Conservation (phyloP, 2,888 invertebrate genomes). For the Leptinotarsa haldemani region DNA sequence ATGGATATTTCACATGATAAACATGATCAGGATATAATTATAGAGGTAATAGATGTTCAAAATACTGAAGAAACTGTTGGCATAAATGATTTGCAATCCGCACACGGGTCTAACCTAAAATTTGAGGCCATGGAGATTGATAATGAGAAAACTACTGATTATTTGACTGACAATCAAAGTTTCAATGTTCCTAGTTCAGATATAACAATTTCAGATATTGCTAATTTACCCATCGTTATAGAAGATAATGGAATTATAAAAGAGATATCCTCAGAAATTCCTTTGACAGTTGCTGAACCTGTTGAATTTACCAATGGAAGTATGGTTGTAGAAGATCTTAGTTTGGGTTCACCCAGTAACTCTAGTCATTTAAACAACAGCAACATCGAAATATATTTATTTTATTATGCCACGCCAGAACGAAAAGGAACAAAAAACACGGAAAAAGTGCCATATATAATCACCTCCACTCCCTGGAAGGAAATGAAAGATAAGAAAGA, state of each 20-base stretch:
- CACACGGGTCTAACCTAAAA: constrained; percentile 9
- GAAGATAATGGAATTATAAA: not conserved
- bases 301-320: not conserved
- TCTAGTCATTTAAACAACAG: not conserved
- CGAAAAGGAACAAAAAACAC: not conserved
- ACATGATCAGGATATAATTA: constrained; percentile 19
- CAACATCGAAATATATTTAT: not conserved
- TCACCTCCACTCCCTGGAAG: not conserved
- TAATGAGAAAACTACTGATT: constrained; percentile 9
- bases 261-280: not conserved
- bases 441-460: not conserved
- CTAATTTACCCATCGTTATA: not conserved
- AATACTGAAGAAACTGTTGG: constrained; percentile 21
- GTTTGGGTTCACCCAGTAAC: not conserved
- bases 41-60: constrained; percentile 12
- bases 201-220: not conserved
- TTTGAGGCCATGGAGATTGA: constrained; percentile 13
- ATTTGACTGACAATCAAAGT: not conserved
- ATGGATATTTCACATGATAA: not conserved
- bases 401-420: not conserved
- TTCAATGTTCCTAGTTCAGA: constrained; percentile 17
- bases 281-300: not conserved
- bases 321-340: not conserved
- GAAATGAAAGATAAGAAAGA: not conserved
- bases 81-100: constrained; percentile 6